Conservation (phyloP, 2,113 vertebrate genomes). For the Semicossyphus pulcher region DNA sequence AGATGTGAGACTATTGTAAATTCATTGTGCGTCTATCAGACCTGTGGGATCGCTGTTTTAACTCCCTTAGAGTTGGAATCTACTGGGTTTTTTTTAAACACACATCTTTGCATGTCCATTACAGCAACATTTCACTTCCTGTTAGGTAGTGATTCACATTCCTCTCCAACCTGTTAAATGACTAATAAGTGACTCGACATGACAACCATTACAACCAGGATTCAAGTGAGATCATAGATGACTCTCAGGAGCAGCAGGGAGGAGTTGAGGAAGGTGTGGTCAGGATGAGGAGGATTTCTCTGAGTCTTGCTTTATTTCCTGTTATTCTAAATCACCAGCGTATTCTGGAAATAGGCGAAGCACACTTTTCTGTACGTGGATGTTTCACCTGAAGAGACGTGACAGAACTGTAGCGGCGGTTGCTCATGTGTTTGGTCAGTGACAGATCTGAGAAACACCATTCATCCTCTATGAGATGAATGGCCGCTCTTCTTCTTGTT, state of each 20-base stretch:
- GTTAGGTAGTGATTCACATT: slow-evolving; percentile 43
- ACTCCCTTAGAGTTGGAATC: slow-evolving; percentile 42
- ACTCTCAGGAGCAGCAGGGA: slow-evolving; percentile 14
- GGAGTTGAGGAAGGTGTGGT: slow-evolving; percentile 49
- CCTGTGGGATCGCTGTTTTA: slow-evolving; percentile 50
- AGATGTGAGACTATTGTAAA: slow-evolving; percentile 70
- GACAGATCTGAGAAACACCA: background rate
- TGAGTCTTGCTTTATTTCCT: background rate
- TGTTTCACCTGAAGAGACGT: slow-evolving; percentile 33
- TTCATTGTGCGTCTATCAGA: slow-evolving; percentile 60
- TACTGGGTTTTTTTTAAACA: background rate
- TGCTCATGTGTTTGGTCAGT: slow-evolving; percentile 4
- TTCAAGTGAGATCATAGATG: slow-evolving; percentile 22
- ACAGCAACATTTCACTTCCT: slow-evolving; percentile 16
- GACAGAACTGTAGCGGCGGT: slow-evolving; percentile 7
- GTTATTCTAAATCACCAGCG: background rate
- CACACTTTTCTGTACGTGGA: background rate
- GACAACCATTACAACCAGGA: slow-evolving; percentile 44
- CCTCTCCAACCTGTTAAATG: slow-evolving; percentile 63
- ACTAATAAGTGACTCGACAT: slow-evolving; percentile 42
- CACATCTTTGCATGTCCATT: slow-evolving; percentile 20
- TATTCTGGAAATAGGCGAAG: background rate
- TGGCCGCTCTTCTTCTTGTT: background rate
- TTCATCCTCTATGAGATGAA: background rate
- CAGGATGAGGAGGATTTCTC: slow-evolving; percentile 26